Conservation (phyloP, 2,888 invertebrate species). For the Morpho deidamia region DNA sequence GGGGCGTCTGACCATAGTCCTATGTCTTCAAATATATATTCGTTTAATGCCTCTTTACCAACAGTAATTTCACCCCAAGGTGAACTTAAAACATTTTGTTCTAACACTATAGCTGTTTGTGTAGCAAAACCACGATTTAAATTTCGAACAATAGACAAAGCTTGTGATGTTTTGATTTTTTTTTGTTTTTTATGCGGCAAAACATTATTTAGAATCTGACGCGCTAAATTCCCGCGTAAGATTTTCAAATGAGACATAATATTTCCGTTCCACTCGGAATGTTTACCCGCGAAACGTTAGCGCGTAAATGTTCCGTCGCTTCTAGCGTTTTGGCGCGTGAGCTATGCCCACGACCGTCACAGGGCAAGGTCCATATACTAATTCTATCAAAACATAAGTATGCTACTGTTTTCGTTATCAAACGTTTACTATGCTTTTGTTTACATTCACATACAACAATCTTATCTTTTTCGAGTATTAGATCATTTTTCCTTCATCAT, state of each 20-base stretch:
- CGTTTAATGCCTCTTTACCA: slow-evolving; percentile 77
- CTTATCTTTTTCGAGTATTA: too few species aligned
- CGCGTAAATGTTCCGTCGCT: slow-evolving; percentile 43
- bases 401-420: not conserved
- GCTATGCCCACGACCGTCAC: slow-evolving; percentile 36
- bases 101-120: slow-evolving; percentile 48
- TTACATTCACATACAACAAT: not conserved
- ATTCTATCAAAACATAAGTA: slow-evolving; percentile 8
- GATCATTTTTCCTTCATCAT: too few species aligned
- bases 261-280: slow-evolving; percentile 34
- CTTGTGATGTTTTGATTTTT: slow-evolving; percentile 11
- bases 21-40: slow-evolving; percentile 77
- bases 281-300: slow-evolving; percentile 48
- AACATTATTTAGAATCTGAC: slow-evolving; percentile 47
- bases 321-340: slow-evolving; percentile 55
- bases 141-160: slow-evolving; percentile 7
- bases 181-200: slow-evolving; percentile 37
- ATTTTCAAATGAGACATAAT: slow-evolving; percentile 67
- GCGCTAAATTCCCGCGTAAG: slow-evolving; percentile 64
- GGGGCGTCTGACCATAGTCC: slow-evolving; percentile 78
- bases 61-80: slow-evolving; percentile 73
- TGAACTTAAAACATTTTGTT: slow-evolving; percentile 52
- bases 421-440: not conserved
- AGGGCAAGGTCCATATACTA: slow-evolving; percentile 61
- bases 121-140: slow-evolving; percentile 48